These are phyloP conservation scores for Lerema accius DNA, from an alignment of 1,140 invertebrate species.

Conservation along the genomic window DNA sequence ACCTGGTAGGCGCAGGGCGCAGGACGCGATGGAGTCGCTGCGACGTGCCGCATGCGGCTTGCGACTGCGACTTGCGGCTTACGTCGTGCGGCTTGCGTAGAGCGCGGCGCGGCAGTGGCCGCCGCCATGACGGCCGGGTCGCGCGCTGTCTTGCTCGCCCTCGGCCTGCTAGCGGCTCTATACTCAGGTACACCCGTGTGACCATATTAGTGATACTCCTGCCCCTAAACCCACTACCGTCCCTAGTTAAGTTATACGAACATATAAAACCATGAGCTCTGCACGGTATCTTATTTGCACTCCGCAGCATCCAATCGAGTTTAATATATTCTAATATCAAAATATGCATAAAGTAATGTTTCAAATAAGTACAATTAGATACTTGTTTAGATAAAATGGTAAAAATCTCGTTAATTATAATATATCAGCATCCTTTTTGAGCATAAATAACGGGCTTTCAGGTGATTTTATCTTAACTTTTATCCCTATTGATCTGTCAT, in stretches of 20 bases:
- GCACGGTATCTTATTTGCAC: conserved; percentile 3
- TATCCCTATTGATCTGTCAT: conserved; percentile 36
- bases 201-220: not conserved
- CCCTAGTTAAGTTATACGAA: not conserved
- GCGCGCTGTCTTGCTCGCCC: conserved; percentile 60
- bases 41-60: conserved; percentile 22
- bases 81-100: conserved; percentile 37
- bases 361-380: too few relatives aligned
- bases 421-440: too few relatives aligned
- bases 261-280: too few relatives aligned
- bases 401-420: too few relatives aligned
- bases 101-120: conserved; percentile 58
- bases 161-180: conserved; percentile 60
- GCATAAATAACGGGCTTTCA: not conserved
- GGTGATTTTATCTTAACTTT: conserved; percentile 8
- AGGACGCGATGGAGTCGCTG: too few relatives aligned
- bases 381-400: too few relatives aligned
- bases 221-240: not conserved
- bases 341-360: too few relatives aligned
- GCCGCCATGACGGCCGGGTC: conserved; percentile 69
- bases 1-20: conserved; percentile 34
- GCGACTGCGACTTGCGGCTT: conserved; percentile 33
- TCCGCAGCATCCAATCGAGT: not conserved
- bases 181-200: conserved; percentile 64
- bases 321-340: too few relatives aligned